phyloP scores from a whole-genome alignment of 1,140 invertebrate species.

The Temnothorax curvispinosus region DNA sequence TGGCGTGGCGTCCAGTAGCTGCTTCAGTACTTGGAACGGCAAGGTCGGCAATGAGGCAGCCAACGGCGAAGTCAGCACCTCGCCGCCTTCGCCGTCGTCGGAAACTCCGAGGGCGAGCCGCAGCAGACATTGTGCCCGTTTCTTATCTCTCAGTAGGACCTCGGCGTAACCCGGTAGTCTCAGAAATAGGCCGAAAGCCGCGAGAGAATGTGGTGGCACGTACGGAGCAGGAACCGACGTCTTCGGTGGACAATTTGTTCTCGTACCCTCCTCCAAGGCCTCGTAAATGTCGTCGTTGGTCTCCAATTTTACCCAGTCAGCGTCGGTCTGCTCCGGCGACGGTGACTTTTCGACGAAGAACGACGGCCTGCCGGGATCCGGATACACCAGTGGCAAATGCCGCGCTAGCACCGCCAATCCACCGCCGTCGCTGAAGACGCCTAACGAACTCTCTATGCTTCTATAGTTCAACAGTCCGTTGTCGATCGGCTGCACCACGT shows the following conservation, averaged over 20 bases:
- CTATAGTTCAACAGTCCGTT: conserved; percentile 79
- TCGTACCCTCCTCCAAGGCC: conserved; percentile 86
- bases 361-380: conserved; percentile 88
- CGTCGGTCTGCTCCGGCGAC: conserved; percentile 85
- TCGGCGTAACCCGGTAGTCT: conserved; percentile 95
- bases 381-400: conserved; percentile 94
- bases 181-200: conserved; percentile 95
- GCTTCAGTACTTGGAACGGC: conserved; percentile 94
- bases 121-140: conserved; percentile 93
- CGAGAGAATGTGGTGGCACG: conserved; percentile 95
- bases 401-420: conserved; percentile 95
- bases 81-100: conserved; percentile 95
- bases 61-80: conserved; percentile 91
- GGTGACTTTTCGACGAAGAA: conserved; percentile 85
- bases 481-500: conserved; percentile 73
- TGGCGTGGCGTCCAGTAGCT: conserved; percentile 92
- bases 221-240: conserved; percentile 84
- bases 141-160: conserved; percentile 93
- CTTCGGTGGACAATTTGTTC: conserved; percentile 78
- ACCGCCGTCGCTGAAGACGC: conserved; percentile 94
- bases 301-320: conserved; percentile 94
- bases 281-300: conserved; percentile 91
- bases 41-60: conserved; percentile 93
- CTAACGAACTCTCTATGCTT: conserved; percentile 89
- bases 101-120: conserved; percentile 95